Base-by-base conservation (phyloP, 2,888 invertebrate genomes). In the Odontocerum albicorne region DNA sequence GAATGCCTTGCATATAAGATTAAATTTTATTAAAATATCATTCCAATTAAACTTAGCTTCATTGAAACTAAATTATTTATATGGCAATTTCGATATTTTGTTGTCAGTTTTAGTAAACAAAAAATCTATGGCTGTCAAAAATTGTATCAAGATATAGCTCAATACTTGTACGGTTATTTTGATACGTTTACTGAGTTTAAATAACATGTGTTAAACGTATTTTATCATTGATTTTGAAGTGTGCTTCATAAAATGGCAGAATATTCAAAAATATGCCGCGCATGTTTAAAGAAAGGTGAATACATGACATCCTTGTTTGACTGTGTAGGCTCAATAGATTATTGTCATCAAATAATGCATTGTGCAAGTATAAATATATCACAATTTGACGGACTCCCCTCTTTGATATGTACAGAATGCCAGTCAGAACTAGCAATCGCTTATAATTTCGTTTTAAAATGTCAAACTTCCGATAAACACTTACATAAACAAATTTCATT, bases 391-490 rank as follows among this genome's bases (percentile, higher is more conserved):
- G 49, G 47, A 2, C 39, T 44, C 17, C 55, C 59, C 12, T 19
- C 22, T 1, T 16, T 20, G 1, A 47, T 59, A 8, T 59, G 59
- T 15, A 13, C 20, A 2, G 22, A 35, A 10, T 59, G 59, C 39
- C 38, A 20, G 15, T 40, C 52, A 10, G 46, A 51, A 16, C 32
- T 59, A 19, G 19, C 20, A 2, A 31, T 46, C 2, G 55, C 59
- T 8, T 55, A 59, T 27, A 15, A 35, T 7, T 55, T 59, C 19
- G 50, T 55, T 10, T 13, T 47, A 3, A 54, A 50, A 17, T 59
- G 59, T 27, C 50, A 51, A 38, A 27, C 42, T 7, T 51, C 55
- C 6, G 59, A 59, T 13, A 43, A 49, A 13, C n/a, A 38, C 22
- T 38, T 59, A n/a, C 33, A 47, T 8, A 31, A 49, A 8, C 16